A percentile compares a stretch with the other conserved stretches of the same genome.
Conservation (phyloP, 1,140 invertebrate species). For the Maniola jurtina region DNA sequence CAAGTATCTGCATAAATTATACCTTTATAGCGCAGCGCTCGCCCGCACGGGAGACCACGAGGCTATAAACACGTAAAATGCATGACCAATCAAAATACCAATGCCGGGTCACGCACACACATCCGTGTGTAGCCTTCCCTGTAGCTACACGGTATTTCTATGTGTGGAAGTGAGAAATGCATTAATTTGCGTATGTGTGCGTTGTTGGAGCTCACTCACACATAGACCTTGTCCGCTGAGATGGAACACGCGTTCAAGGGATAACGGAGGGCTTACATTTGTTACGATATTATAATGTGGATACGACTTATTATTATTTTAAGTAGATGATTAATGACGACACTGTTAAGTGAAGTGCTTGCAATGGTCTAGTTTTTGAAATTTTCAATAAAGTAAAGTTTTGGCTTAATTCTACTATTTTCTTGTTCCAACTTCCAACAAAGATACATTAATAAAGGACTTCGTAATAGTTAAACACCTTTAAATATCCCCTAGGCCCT, state of each 20-base stretch:
- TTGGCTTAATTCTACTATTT: too few species aligned
- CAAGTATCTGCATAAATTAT: conserved; percentile 58
- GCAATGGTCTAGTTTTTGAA: too few species aligned
- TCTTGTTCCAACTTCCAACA: too few species aligned
- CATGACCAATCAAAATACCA: conserved; percentile 79
- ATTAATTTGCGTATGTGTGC: conserved; percentile 46
- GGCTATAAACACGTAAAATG: conserved; percentile 76
- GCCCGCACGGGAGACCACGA: conserved; percentile 57
- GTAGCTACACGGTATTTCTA: conserved; percentile 27
- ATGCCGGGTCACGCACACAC: conserved; percentile 66
- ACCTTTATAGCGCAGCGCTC: conserved; percentile 60
- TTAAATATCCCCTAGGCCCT: too few species aligned
- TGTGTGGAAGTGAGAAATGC: conserved; percentile 46
- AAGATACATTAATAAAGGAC: too few species aligned
- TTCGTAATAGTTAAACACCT: too few species aligned
- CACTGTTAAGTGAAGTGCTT: neutral
- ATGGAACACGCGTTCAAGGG: conserved; percentile 73
- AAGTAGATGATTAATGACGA: neutral
- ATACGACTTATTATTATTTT: conserved; percentile 33
- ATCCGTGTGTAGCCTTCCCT: conserved; percentile 20
- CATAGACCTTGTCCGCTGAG: conserved; percentile 50
- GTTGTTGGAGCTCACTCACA: conserved; percentile 46
- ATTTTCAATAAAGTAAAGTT: too few species aligned
- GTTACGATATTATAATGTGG: conserved; percentile 48
- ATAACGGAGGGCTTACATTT: conserved; percentile 74